These are phyloP conservation scores for Enteromius thamalakanensis DNA, from an alignment of 2,797 vertebrate species.

Conservation along the genomic window DNA sequence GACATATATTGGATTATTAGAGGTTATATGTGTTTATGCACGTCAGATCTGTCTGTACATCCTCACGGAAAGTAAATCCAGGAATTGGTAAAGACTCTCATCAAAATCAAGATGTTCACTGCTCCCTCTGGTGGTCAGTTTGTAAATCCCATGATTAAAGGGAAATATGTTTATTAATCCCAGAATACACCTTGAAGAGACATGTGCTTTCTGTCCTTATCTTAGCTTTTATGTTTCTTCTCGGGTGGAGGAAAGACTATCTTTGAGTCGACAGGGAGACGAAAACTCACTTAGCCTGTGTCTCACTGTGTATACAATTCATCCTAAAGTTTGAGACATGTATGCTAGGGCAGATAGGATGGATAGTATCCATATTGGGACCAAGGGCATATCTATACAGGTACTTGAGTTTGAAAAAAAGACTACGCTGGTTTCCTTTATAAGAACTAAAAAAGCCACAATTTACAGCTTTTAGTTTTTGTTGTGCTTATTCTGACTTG, in stretches of 20 bases:
- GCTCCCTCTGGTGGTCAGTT: constrained; percentile 47
- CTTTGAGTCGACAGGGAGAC: not conserved
- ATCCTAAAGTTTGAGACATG: no score
- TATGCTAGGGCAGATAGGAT: no score
- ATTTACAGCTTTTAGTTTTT: not conserved
- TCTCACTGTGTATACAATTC: no score
- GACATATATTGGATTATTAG: not conserved
- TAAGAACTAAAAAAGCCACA: no score
- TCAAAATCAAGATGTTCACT: not conserved
- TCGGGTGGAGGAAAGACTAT: not conserved
- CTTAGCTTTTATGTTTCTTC: not conserved
- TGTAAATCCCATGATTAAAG: not conserved
- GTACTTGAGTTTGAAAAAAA: not conserved
- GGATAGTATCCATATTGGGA: no score
- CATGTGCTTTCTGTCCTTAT: not conserved
- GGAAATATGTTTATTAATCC: not conserved
- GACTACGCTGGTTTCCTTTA: not conserved
- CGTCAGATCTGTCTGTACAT: not conserved
- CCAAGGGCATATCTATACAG: no score
- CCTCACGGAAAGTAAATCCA: not conserved
- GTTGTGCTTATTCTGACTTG: not conserved
- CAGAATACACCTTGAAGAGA: not conserved
- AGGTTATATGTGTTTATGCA: not conserved
- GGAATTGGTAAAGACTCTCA: not conserved
- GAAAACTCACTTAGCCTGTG: not conserved